These are phyloP conservation scores for Tyria jacobaeae DNA, from an alignment of 2,888 invertebrate species.

Conservation along the genomic window DNA sequence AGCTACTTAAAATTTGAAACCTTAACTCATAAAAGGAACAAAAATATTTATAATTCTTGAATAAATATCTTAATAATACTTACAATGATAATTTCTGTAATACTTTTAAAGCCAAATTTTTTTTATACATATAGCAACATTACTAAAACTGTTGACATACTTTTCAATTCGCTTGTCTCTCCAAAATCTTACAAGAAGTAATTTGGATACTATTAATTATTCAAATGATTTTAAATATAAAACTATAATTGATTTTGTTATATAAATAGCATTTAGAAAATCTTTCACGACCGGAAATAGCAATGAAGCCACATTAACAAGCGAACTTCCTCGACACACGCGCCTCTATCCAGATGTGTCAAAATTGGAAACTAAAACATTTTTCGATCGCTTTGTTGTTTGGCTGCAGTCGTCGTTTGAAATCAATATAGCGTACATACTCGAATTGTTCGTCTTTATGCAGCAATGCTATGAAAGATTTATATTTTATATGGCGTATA, in stretches of 20 bases:
- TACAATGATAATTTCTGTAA: not conserved
- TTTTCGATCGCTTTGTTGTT: slow-evolving; percentile 63
- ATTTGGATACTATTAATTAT: not conserved
- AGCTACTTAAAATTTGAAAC: not conserved
- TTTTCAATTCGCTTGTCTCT: not conserved
- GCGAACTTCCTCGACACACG: slow-evolving; percentile 43
- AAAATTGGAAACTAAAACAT: slow-evolving; percentile 71
- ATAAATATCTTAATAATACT: not conserved
- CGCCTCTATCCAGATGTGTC: slow-evolving; percentile 63
- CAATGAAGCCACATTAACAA: not conserved
- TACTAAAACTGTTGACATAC: not conserved
- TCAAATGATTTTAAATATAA: not conserved
- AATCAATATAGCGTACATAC: slow-evolving; percentile 79
- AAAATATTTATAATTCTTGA: no score
- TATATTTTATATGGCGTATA: slow-evolving; percentile 84
- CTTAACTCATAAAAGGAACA: not conserved
- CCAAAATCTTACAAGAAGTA: not conserved
- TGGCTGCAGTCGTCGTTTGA: slow-evolving; percentile 82
- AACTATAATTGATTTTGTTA: not conserved
- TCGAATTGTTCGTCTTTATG: slow-evolving; percentile 83
- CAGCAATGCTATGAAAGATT: slow-evolving; percentile 86
- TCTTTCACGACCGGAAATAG: slow-evolving; percentile 20
- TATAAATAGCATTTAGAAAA: not conserved
- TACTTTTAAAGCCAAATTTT: not conserved
- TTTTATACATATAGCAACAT: slow-evolving; percentile 28